Percentiles rank a stretch among this genome's conserved stretches.
These are phyloP conservation scores for Oreortyx pictus DNA, from an alignment of 2,797 vertebrate genomes.

Conservation along the genomic window DNA sequence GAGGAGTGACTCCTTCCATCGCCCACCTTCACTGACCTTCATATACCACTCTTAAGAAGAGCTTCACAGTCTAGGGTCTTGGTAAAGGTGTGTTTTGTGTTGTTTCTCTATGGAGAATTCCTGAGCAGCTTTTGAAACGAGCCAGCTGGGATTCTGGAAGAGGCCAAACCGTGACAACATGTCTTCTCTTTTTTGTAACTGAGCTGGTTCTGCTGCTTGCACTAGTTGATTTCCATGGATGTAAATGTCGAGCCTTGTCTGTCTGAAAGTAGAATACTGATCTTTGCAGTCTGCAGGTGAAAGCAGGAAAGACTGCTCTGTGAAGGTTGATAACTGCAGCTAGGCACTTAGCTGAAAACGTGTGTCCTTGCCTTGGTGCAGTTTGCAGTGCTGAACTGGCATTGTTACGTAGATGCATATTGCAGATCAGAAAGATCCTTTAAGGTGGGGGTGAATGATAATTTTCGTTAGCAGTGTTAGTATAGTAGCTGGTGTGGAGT, in stretches of 20 bases:
- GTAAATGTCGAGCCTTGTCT: not conserved
- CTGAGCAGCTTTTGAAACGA: not conserved
- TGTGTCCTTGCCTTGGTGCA: not conserved
- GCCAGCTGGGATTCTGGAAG: not conserved
- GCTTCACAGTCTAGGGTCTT: not conserved
- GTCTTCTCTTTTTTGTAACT: not conserved
- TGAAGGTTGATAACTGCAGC: not conserved
- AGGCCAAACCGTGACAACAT: rapidly evolving
- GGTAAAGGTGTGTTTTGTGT: not conserved
- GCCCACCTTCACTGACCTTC: not conserved
- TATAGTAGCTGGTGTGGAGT: not conserved
- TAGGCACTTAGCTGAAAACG: not conserved
- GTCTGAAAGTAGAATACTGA: not conserved
- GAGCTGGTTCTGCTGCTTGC: slow-evolving; percentile 63
- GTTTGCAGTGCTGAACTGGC: not conserved
- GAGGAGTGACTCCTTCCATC: not conserved
- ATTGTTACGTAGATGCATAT: not conserved
- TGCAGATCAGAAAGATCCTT: not conserved
- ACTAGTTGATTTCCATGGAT: not conserved
- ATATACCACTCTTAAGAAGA: not conserved
- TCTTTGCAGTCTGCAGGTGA: not conserved
- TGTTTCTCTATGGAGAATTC: not conserved
- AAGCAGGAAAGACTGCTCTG: not conserved
- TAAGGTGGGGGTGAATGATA: not conserved
- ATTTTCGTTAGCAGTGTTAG: not conserved